Base-by-base conservation (phyloP, 2,797 vertebrate genomes). In the Chrysocyon brachyurus region DNA sequence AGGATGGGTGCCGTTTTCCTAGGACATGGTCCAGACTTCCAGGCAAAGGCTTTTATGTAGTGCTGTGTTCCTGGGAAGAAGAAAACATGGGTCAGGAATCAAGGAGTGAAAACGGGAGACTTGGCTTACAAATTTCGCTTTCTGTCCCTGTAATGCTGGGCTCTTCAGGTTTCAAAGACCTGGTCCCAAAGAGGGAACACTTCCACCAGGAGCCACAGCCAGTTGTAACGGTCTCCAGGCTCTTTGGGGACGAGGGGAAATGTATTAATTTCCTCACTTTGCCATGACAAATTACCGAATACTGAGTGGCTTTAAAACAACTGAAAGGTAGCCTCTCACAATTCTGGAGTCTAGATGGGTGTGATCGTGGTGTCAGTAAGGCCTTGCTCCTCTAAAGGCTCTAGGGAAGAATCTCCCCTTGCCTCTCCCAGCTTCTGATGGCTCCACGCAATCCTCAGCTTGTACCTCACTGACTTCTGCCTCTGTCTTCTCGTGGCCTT, bases 371-470 rank as follows among this genome's bases (percentile, higher is more conserved):
- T 52, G 1, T 54, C 26, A 12, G 36, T 24, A 54, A 17, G 19
- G 4, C 12, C 19, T 16, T 10, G 68, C 2, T 31, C 36, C 28
- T 63, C 56, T 49, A 22, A 40, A 36, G 14, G 0, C 8, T 36
- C n/a, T 4, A 12, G 11, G 46, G 64, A 87, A 61, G n/a, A 66
- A 26, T 59, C 26, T 28, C 5, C 17, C 22, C 57, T 79, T 26
- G 16, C 17, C 17, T 24, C n/a, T 26, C 26, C 2, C 72, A 66
- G 49, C n/a, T 52, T 66, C 33, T 3, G 2, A 6, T 8, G 61
- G 1, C 17, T 49, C 52, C 5, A 0, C 0, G 17, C 15, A 19
- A 31, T 46, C 73, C 46, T 73, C 40, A 36, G 5, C 9, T 63
- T 17, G 11, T 1, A 19, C n/a, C 16, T 2, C 26, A 72, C 4